Base-by-base conservation (phyloP, 2,113 vertebrate genomes). In the Pomatorhinus ruficollis region DNA sequence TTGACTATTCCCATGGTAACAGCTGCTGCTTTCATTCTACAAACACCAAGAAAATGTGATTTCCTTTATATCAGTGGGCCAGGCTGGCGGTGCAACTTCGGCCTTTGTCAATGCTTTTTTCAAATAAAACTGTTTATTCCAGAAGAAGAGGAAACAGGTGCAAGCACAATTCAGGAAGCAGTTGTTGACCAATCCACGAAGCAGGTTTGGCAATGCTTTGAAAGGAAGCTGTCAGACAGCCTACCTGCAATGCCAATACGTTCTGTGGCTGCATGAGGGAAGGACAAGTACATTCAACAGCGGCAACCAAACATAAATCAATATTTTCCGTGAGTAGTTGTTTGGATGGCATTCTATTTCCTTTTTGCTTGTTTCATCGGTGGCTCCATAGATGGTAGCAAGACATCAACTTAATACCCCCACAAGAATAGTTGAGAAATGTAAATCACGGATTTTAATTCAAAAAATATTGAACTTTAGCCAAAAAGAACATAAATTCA, bases 1-100 rank as follows among this genome's bases (percentile, higher is more conserved):
- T 61, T 83, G 79, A 92, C 76, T 56, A 94, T 96, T 94, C 76
- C 96, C 92, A 96, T 92, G 79, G 96, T 68, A 96, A 97, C 96
- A 76, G 86, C 76, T 93, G 83, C 83, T 59, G 90, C 87, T 87
- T 92, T 57, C 69, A 89, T 91, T 69, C 89, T 63, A 84, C 28
- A 78, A 77, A 78, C 61, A 93, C 24, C 69, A 90, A 64, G 83
- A 90, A 94, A 94, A 96, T 61, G 72, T 75, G 53, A 90, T 89
- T 90, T 93, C 40, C 52, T 78, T 88, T 53, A 28, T 66, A 88
- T 63, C 75, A 74, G 47, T 74, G 47, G 70, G 50, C 59, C 35
- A 86, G 82, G 71, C 54, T 96, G 40, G 27, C 44, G 22, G 52
- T 20, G n/a, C 52, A 94, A 60, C 76, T 87, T 78, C 60, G 57